A percentile compares a stretch with the other conserved stretches of the same genome.
These are phyloP conservation scores for Theristicus caerulescens DNA, from an alignment of 2,113 vertebrate species.

Conservation along the genomic window DNA sequence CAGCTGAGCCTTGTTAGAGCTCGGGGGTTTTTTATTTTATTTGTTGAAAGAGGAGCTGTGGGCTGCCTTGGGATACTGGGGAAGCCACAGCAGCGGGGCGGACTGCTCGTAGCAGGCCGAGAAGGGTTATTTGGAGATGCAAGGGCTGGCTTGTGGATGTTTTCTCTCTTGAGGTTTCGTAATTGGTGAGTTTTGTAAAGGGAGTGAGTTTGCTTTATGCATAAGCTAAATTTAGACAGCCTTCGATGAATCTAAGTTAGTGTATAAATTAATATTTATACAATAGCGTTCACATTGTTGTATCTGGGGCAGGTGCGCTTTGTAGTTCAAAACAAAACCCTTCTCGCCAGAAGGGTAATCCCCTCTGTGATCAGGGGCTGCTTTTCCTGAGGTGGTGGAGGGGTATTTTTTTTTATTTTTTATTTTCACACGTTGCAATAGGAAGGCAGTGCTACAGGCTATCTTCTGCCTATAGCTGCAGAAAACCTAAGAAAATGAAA, in stretches of 20 bases:
- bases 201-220: background rate
- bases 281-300: background rate
- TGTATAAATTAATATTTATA: background rate
- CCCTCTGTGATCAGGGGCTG: background rate
- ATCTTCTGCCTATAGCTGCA: background rate
- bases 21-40: background rate
- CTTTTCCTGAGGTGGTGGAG: background rate
- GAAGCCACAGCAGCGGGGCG: accelerated
- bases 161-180: background rate
- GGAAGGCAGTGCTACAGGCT: background rate
- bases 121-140: background rate
- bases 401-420: too few species aligned
- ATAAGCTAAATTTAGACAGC: background rate
- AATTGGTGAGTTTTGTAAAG: background rate
- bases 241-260: background rate
- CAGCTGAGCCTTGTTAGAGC: background rate
- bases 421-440: background rate
- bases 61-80: background rate
- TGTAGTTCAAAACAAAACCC: background rate
- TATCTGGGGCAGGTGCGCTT: accelerated
- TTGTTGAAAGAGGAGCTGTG: background rate
- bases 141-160: background rate
- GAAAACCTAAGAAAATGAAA: background rate
- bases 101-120: accelerated
- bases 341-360: background rate